phyloP scores from a whole-genome alignment of 2,888 invertebrate species.

The Sinopyrophorus schimmeli region DNA sequence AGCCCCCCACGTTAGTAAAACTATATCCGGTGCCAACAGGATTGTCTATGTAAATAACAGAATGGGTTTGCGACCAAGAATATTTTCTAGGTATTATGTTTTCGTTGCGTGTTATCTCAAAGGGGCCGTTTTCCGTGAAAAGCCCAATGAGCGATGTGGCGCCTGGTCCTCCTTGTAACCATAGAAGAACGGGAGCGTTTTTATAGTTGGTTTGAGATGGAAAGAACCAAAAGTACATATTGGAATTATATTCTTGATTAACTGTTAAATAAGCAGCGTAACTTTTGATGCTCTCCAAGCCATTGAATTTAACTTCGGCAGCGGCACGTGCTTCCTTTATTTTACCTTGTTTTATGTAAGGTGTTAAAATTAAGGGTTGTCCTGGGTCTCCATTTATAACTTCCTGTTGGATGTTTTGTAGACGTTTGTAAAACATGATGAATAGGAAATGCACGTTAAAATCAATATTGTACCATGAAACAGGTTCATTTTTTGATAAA shows the following conservation, averaged over 20 bases:
- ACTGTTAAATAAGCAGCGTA: slow-evolving; percentile 86
- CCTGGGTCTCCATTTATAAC: slow-evolving; percentile 49
- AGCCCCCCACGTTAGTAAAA: slow-evolving; percentile 81
- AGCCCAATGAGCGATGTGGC: slow-evolving; percentile 78
- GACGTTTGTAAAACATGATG: slow-evolving; percentile 24
- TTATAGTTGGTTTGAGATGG: slow-evolving; percentile 63
- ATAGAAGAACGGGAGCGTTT: slow-evolving; percentile 73
- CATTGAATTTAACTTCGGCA: slow-evolving; percentile 61
- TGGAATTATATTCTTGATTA: slow-evolving; percentile 73
- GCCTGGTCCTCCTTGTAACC: slow-evolving; percentile 88
- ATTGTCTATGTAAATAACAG: slow-evolving; percentile 88
- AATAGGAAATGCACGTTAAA: background rate
- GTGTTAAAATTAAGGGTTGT: slow-evolving; percentile 75
- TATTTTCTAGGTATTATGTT: slow-evolving; percentile 64
- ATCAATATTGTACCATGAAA: too few species aligned
- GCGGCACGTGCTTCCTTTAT: slow-evolving; percentile 65
- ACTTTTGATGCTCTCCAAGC: slow-evolving; percentile 64
- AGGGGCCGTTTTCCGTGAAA: slow-evolving; percentile 85
- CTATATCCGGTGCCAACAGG: slow-evolving; percentile 93
- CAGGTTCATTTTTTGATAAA: too few species aligned
- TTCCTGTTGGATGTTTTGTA: slow-evolving; percentile 37
- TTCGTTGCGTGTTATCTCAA: slow-evolving; percentile 56
- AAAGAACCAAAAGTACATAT: slow-evolving; percentile 92
- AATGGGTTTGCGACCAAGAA: slow-evolving; percentile 79
- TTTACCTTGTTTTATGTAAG: slow-evolving; percentile 71